Base-by-base conservation (phyloP, 2,113 vertebrate genomes). In the Apeltes quadracus region DNA sequence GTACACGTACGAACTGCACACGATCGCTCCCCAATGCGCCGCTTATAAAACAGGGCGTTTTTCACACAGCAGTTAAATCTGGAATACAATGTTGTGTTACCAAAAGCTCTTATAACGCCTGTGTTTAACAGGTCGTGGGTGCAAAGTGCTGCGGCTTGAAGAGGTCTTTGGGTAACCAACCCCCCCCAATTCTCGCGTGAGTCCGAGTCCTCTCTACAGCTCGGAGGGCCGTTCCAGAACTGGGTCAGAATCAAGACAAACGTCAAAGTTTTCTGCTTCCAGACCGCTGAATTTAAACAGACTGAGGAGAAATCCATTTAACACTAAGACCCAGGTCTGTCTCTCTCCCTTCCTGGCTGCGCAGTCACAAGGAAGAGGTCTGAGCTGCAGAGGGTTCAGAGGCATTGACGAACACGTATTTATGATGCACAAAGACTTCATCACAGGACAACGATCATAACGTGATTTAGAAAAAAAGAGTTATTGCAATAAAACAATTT, bases 371-470 rank as follows among this genome's bases (percentile, higher is more conserved):
- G 74, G 64, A 38, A 20, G 39, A 1, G 50, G 69, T 63, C 75
- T 72, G 89, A 90, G 88, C 88, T 87, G 85, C 83, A 84, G 83
- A 86, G 81, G 79, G 65, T 77, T 87, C 83, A 83, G 64, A 85
- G 61, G 76, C 86, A 67, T 72, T 76, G 50, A 76, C 41, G 62
- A 75, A 80, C 2, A 75, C 74, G 72, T 50, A 71, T 64, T 75
- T 22, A 72, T 84, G 50, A 77, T 73, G 55, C 56, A 72, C 65
- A 75, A 59, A 54, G 64, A 61, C 84, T 69, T 54, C 57, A 29
- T 51, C 27, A 51, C 69, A 67, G n/a, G 44, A 34, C 38, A 65
- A 61, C 18, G 11, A 55, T 15, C 34, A 61, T n/a, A 69, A 59
- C 38, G 46, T 36, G 16, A 27, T 23, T 57, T 9, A 3, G 51